These are phyloP conservation scores for Anhinga anhinga DNA, from an alignment of 2,113 vertebrate species.

Conservation along the genomic window DNA sequence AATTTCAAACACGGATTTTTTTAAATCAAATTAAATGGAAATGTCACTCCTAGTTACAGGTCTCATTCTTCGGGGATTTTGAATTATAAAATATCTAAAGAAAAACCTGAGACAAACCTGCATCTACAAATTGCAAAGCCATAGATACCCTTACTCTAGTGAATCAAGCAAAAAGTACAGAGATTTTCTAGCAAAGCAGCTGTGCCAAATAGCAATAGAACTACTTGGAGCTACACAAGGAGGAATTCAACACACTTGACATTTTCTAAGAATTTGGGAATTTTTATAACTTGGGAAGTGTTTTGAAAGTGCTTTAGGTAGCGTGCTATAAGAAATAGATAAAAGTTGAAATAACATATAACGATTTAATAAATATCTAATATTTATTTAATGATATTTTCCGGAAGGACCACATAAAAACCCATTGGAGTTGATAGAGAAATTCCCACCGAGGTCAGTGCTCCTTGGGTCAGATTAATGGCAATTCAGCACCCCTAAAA, in stretches of 20 bases:
- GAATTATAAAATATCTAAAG: not conserved
- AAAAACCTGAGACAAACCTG: not conserved
- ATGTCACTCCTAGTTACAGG: not conserved
- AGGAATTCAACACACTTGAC: not conserved
- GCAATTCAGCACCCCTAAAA: not conserved
- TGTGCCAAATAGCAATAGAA: not conserved
- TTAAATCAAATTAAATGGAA: slow-evolving; percentile 12
- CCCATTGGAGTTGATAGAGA: not conserved
- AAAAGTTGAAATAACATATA: not conserved
- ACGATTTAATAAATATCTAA: not conserved
- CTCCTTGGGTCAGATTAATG: not conserved
- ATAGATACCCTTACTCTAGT: not conserved
- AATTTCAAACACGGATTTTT: not conserved
- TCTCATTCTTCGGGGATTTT: not conserved
- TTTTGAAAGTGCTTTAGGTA: not conserved
- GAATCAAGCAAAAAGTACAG: not conserved
- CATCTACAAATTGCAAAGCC: not conserved
- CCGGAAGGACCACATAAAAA: not conserved
- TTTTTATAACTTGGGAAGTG: not conserved
- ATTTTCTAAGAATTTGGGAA: not conserved
- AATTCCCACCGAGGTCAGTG: not conserved
- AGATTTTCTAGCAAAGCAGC: not conserved
- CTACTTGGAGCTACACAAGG: not conserved
- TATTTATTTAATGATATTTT: not conserved
- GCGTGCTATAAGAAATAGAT: not conserved